Base-by-base conservation (phyloP, 1,140 invertebrate species). In the Anastrepha obliqua region DNA sequence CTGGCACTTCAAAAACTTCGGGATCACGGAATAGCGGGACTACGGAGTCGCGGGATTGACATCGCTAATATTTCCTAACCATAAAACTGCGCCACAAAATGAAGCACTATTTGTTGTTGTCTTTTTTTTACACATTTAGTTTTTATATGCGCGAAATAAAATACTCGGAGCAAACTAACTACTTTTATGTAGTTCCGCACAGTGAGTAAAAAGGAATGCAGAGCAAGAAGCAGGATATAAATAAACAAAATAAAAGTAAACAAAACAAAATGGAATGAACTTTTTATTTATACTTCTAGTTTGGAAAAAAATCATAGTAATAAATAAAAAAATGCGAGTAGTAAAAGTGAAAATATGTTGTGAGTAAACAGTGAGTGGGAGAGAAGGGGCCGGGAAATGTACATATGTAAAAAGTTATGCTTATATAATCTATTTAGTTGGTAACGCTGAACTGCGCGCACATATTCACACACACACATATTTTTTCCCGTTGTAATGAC, bases 391-490 rank as follows among this genome's bases (percentile, higher is more conserved):
- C 47, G 42, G 11, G 29, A 29, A 13, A 44, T 70, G 29, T 74
- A n/a, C n/a, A n/a, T n/a, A 74, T 44, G 67, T 47, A 74, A 47
- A 47, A 74, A n/a, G 67, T 74, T 74, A 74, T 74, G 42, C 42
- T 44, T 74, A 74, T 13, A 74, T 74, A 74, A 74, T 44, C 44
- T 74, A 74, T 74, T 44, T 47, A 74, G 67, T 74, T 74, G 39
- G 9, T n/a, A 74, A 39, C 42, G 67, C 67, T 42, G 67, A 42
- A 74, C 67, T 74, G 67, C 39, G 67, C 3, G 13, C 44, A 17
- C 4, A 29, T 13, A 67, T 67, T 39, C 13, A 42, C 39, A 13
- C 39, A 15, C 15, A 62, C 60, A 62, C 17, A 5, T 3, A 11
- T 62, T 74, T 74, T 74, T 74, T 17, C 13, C 13, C 39, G 3